Evolutionary conservation across 2,888 invertebrate genomes (phyloP), one percentile per base, ranked within the genome.

Genomic region (Bursaphelenchus okinawaensis): DNA sequence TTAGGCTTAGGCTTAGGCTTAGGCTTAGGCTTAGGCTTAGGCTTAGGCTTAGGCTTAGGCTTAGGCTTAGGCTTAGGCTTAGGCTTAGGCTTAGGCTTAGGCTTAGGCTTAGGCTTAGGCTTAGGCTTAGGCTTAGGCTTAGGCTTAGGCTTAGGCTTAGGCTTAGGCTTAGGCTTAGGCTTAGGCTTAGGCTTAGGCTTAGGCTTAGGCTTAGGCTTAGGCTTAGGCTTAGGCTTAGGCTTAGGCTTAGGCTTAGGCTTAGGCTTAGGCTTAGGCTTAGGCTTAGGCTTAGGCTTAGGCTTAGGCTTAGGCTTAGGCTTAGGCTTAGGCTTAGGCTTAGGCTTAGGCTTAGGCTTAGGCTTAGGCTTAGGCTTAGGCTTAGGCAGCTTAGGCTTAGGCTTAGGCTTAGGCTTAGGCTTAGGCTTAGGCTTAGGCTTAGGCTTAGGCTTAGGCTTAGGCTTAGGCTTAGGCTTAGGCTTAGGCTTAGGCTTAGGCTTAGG

Each of bases 121-220:
- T 40, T 67, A 52, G 54, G 50, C 22, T 29, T 67, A 31, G 31
- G 51, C 68, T 27, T 69, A 70, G 28, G 64, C 50, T 51, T 65
- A 66, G 55, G 64, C 68, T 52, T 70, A 67, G 52, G 62, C 68
- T 55, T 51, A 62, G 56, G 65, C 23, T 56, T 65, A 52, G 31
- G 64, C 20, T 65, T 69, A 68, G 63, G 68, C 56, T 69, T 68
- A n/a, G n/a, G n/a, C n/a, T n/a, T n/a, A n/a, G n/a, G n/a, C n/a
- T n/a, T n/a, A 61, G 52, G 64, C 63, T 26, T 64, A 67, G 51
- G 63, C 61, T 27, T 64, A 67, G 40, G 64, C 68, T 50, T 67
- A 70, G 66, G 68, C 64, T 63, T 70, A 70, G 24, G 26, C 50
- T 24, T 29, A 54, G 20, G 55, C 57, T 12, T 12, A 9, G 31